Conservation (phyloP, 37 sponge, comb jelly and placozoan genomes). For the Oopsacas minuta region DNA sequence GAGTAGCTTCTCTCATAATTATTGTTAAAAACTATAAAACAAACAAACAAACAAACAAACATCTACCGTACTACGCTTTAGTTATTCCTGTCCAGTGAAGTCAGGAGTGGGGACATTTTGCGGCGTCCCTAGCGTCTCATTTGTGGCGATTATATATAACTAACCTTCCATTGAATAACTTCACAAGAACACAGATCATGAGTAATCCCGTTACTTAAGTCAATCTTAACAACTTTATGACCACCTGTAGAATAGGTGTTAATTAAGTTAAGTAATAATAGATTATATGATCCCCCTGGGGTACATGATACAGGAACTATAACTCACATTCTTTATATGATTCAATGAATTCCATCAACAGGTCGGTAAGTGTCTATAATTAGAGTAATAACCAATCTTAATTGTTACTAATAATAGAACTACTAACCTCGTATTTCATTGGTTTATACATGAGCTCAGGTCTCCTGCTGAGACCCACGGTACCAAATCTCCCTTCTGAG, state of each 20-base stretch:
- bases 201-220: slow-evolving; percentile 38
- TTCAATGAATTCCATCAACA: slow-evolving; percentile 42
- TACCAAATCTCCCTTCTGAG: slow-evolving; percentile 49
- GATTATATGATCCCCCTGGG: neutral
- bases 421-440: slow-evolving; percentile 45
- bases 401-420: neutral
- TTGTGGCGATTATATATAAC: too few species aligned
- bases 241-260: slow-evolving; percentile 25
- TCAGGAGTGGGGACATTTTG: too few species aligned
- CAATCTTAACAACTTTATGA: slow-evolving; percentile 47
- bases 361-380: slow-evolving; percentile 32
- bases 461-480: slow-evolving; percentile 80
- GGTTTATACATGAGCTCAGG: slow-evolving; percentile 79
- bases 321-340: slow-evolving; percentile 57
- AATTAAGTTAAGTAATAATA: neutral
- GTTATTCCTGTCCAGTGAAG: too few species aligned
- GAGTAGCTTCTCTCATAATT: neutral
- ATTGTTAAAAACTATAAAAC: neutral
- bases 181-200: slow-evolving; percentile 63
- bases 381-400: neutral
- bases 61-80: neutral
- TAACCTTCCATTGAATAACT: slow-evolving; percentile 63
- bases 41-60: neutral
- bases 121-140: too few species aligned
- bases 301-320: neutral